Conservation (phyloP, 1,140 invertebrate genomes). For the Protaetia brevitarsis region DNA sequence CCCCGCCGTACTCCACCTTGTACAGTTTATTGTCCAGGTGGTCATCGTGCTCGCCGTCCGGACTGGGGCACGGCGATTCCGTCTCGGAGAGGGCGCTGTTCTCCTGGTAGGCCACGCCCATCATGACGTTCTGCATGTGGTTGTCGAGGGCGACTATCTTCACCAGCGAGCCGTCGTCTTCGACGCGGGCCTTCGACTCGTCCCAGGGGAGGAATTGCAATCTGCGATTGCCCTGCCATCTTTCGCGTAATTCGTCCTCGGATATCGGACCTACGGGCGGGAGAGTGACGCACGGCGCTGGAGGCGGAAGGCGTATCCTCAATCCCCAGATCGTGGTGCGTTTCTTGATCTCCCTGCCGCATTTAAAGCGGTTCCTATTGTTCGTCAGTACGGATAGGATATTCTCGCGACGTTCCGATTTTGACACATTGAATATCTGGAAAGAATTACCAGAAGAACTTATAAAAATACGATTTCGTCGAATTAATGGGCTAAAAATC, state of each 20-base stretch:
- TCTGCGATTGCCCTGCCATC: conserved; percentile 55
- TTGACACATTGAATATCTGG: conserved; percentile 53
- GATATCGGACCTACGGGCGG: conserved; percentile 54
- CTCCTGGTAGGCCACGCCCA: conserved; percentile 57
- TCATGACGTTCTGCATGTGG: conserved; percentile 58
- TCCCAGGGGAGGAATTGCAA: conserved; percentile 44
- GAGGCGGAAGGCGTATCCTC: conserved; percentile 71
- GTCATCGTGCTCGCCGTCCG: conserved; percentile 37
- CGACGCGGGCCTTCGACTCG: conserved; percentile 40
- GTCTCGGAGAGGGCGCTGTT: conserved; percentile 55
- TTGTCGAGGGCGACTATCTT: conserved; percentile 50
- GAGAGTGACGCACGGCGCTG: conserved; percentile 63
- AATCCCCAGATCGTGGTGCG: conserved; percentile 80
- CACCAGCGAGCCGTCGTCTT: neutral
- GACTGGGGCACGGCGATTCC: conserved; percentile 47
- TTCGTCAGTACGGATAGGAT: conserved; percentile 68
- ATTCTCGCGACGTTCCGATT: conserved; percentile 63
- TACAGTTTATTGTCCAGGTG: conserved; percentile 27
- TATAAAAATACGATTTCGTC: no score
- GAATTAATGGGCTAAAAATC: no score
- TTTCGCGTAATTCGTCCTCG: conserved; percentile 52
- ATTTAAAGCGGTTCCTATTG: conserved; percentile 75
- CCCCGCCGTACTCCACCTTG: conserved; percentile 52
- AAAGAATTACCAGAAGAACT: no score
- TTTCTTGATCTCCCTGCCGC: conserved; percentile 81